These are phyloP conservation scores for Heteromormyrus szaboi DNA, from an alignment of 2,797 vertebrate genomes.

Conservation along the genomic window DNA sequence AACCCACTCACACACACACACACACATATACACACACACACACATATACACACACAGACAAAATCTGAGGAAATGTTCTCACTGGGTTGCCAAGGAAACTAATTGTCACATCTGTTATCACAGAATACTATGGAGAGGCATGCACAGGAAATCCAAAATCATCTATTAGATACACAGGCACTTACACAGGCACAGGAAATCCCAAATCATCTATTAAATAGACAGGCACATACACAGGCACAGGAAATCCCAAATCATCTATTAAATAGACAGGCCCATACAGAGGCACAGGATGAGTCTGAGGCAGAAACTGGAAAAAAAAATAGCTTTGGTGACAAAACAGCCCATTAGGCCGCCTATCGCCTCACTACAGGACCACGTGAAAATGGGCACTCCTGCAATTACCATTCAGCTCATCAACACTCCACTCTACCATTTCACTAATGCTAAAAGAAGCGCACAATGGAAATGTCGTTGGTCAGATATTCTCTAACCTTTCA, in stretches of 20 bases:
- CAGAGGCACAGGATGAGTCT: not conserved
- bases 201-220: not conserved
- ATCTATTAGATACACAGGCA: not conserved
- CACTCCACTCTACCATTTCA: not conserved
- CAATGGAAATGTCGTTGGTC: not conserved
- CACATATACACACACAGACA: not conserved
- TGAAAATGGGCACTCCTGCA: not conserved
- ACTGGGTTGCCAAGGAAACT: conserved; percentile 1
- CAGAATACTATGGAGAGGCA: not conserved
- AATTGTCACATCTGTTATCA: not conserved
- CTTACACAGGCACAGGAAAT: not conserved
- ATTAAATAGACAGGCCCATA: not conserved
- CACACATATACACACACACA: no score
- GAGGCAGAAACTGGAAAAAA: not conserved
- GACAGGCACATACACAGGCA: not conserved
- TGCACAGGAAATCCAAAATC: not conserved
- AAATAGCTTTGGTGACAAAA: not conserved
- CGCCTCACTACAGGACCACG: not conserved
- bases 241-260: not conserved
- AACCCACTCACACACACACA: not conserved
- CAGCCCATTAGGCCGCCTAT: not conserved
- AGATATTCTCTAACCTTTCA: not conserved
- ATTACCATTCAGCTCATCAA: not conserved
- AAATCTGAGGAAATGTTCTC: not conserved
- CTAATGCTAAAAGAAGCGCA: not conserved